Base-by-base conservation (phyloP, 2,113 vertebrate genomes). In the Pterophyllum scalare region DNA sequence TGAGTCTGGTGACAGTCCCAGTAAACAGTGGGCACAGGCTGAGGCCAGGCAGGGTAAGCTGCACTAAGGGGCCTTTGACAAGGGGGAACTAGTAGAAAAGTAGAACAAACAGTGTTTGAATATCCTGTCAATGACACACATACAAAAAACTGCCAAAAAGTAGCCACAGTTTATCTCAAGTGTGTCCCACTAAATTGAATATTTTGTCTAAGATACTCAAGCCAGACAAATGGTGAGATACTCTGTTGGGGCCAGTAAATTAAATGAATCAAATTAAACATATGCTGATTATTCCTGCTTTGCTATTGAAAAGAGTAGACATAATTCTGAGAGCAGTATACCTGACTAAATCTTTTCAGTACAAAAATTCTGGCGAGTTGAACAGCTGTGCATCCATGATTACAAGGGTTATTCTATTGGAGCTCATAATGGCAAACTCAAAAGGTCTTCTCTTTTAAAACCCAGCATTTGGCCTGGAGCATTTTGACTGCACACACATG, bases 1-100 rank as follows among this genome's bases (percentile, higher is more conserved):
- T 96, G 95, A 96, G 96, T 96, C 96, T 96, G 97, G 97, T 97
- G 97, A 97, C 96, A 95, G 94, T 94, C 96, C 94, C 94, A 94
- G 95, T 96, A 97, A 97, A 97, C 96, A 95, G 93, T 92, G 95
- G 95, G 95, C 96, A 96, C 94, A 91, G 91, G 95, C 91, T 94
- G 95, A 96, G 95, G 95, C 94, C 95, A 95, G 96, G 95, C 95
- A 95, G 93, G 92, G 94, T 90, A 87, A 92, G 89, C 84, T 92
- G 94, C 95, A 96, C 96, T 96, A 96, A 96, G 95, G 75, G 82
- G 92, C 92, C 96, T 97, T 97, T 97, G 95, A 97, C 96, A 95
- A 95, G 95, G 95, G 95, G 93, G 95, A 96, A 96, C 94, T 92
- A 93, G 96, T 96, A 96, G 96, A 96, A 96, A 87, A 64, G 84